Evolutionary conservation across 2,113 vertebrate genomes (phyloP).

Genomic region (Euleptes europaea): DNA sequence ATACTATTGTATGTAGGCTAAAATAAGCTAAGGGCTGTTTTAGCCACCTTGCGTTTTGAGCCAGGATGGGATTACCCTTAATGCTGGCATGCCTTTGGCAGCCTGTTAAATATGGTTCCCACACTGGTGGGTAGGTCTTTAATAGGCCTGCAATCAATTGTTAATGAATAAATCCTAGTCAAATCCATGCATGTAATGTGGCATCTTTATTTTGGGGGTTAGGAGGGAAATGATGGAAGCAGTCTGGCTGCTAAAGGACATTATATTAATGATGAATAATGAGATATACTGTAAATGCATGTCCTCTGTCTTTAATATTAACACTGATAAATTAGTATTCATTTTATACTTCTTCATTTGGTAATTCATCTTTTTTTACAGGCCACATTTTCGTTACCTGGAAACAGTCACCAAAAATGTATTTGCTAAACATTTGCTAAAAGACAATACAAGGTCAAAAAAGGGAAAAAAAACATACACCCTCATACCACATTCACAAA

Average conservation of each 20-base stretch:
- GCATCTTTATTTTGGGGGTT: too few species aligned
- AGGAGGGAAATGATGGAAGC: neutral
- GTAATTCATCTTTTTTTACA: neutral
- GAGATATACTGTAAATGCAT: neutral
- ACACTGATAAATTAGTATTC: constrained; percentile 9
- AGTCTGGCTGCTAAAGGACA: neutral
- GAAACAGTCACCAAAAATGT: constrained; percentile 16
- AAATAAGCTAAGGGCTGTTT: too few species aligned
- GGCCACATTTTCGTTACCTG: constrained; percentile 12
- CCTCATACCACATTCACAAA: neutral
- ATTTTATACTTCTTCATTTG: neutral
- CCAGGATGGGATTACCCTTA: too few species aligned
- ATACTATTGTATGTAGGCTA: too few species aligned
- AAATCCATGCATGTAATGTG: too few species aligned
- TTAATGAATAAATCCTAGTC: too few species aligned
- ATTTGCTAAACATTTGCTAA: constrained; percentile 28
- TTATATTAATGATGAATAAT: neutral
- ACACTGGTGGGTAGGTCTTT: too few species aligned
- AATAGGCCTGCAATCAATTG: too few species aligned
- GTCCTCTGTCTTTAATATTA: neutral
- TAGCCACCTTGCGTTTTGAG: too few species aligned
- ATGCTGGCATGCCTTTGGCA: too few species aligned
- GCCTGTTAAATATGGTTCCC: too few species aligned
- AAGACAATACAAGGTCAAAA: neutral
- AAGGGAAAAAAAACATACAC: neutral